phyloP scores from a whole-genome alignment of 2,113 vertebrate genomes.

The Gavialis gangeticus region DNA sequence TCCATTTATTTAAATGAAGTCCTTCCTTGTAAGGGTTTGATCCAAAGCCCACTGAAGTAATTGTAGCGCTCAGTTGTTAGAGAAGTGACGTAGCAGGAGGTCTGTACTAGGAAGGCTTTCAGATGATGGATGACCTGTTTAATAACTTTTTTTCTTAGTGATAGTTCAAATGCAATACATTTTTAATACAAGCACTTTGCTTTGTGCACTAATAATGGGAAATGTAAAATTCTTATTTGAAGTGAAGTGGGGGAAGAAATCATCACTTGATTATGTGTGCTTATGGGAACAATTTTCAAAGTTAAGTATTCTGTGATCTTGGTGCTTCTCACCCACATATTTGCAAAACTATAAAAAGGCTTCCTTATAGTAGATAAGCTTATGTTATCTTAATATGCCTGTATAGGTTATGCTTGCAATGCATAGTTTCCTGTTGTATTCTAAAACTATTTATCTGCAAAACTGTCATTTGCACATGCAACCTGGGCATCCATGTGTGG shows the following conservation, averaged over 20 bases:
- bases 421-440: constrained; percentile 33
- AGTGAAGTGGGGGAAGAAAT: not conserved
- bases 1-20: not conserved
- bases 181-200: not conserved
- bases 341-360: not conserved
- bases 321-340: constrained; percentile 37
- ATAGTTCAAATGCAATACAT: not conserved
- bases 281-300: not conserved
- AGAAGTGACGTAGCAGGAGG: not conserved
- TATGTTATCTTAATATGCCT: constrained; percentile 58
- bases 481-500: not conserved
- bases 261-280: not conserved
- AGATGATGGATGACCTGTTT: not conserved
- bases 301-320: constrained; percentile 26
- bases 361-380: constrained; percentile 47
- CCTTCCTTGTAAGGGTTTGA: not conserved
- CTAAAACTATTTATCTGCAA: not conserved
- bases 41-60: not conserved
- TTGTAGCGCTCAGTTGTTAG: not conserved
- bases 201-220: not conserved
- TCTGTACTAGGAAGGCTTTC: not conserved
- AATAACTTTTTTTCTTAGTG: not conserved
- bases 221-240: not conserved
- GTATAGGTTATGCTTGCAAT: constrained; percentile 31
- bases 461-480: not conserved